Conservation (phyloP, 2,113 vertebrate genomes). For the Eidolon helvum region DNA sequence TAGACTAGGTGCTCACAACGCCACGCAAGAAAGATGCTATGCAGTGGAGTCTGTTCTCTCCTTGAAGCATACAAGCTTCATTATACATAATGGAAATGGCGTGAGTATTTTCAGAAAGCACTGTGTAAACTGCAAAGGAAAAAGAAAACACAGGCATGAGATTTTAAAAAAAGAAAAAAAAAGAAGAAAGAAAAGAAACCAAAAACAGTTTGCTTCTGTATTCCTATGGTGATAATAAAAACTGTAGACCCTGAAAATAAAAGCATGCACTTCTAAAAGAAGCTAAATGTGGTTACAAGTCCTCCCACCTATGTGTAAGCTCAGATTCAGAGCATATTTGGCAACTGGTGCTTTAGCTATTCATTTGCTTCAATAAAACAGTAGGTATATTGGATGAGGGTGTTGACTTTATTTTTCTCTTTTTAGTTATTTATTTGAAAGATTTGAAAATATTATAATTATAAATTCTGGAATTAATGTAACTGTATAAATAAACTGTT, state of each 20-base stretch:
- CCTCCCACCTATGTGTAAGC: slow-evolving; percentile 35
- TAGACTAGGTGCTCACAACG: neutral
- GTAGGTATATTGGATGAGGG: slow-evolving; percentile 3
- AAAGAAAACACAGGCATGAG: slow-evolving; percentile 35
- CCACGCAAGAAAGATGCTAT: neutral
- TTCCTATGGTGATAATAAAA: slow-evolving; percentile 62
- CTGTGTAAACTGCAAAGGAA: neutral
- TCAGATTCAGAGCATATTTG: slow-evolving; percentile 6
- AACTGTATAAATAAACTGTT: slow-evolving; percentile 50
- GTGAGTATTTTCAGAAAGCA: neutral
- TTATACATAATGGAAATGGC: slow-evolving; percentile 2
- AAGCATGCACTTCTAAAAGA: slow-evolving; percentile 49
- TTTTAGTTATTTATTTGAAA: slow-evolving; percentile 58
- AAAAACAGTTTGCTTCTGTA: slow-evolving; percentile 1
- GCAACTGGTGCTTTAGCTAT: slow-evolving; percentile 43
- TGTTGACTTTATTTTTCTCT: slow-evolving; percentile 56
- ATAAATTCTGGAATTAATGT: slow-evolving; percentile 67
- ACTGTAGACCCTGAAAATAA: slow-evolving; percentile 4
- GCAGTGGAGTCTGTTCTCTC: neutral
- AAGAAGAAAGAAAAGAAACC: neutral
- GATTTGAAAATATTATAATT: slow-evolving; percentile 69
- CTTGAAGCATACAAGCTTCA: neutral
- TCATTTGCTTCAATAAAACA: slow-evolving; percentile 52
- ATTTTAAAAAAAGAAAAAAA: neutral
- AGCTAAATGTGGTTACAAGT: slow-evolving; percentile 3